A percentile compares a stretch with the other conserved stretches of the same genome.
Conservation (phyloP, 2,797 vertebrate genomes). For the Trematomus bernacchii region DNA sequence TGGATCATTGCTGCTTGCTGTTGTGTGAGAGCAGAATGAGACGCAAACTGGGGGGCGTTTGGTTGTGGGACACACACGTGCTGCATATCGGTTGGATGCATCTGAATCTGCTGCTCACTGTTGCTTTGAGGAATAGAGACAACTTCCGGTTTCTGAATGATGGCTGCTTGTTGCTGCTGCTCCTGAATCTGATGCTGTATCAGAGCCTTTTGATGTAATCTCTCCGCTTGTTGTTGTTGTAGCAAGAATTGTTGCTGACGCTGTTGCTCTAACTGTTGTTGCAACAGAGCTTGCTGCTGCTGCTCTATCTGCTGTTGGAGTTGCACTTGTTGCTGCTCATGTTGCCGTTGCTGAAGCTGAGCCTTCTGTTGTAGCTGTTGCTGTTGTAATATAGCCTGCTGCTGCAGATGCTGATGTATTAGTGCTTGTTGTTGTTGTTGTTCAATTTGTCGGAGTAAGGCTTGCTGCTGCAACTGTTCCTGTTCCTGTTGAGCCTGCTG, state of each 20-base stretch:
- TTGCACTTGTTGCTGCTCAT: constrained; percentile 75
- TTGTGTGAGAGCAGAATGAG: constrained; percentile 59
- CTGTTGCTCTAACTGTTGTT: constrained; percentile 79
- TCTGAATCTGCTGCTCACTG: constrained; percentile 72
- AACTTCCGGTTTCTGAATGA: constrained; percentile 74
- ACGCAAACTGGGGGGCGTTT: constrained; percentile 62
- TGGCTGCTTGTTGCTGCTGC: constrained; percentile 70
- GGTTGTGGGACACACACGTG: constrained; percentile 64
- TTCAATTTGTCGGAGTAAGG: constrained; percentile 68
- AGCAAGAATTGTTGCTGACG: constrained; percentile 72
- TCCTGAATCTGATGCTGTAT: constrained; percentile 78
- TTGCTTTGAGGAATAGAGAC: constrained; percentile 62
- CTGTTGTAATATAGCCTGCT: constrained; percentile 75
- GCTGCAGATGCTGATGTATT: constrained; percentile 76
- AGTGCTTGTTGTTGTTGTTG: constrained; percentile 77
- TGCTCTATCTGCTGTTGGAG: constrained; percentile 75
- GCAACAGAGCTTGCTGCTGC: constrained; percentile 77
- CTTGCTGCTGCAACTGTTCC: constrained; percentile 75
- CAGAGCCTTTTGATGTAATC: constrained; percentile 75
- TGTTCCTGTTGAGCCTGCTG: constrained; percentile 72
- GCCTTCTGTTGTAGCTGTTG: constrained; percentile 75
- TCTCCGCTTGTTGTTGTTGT: constrained; percentile 79
- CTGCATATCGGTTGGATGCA: constrained; percentile 71
- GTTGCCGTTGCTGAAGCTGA: constrained; percentile 71
- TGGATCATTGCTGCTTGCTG: constrained; percentile 64